Conservation (phyloP, 2,888 invertebrate genomes). For the Clostera curtula region DNA sequence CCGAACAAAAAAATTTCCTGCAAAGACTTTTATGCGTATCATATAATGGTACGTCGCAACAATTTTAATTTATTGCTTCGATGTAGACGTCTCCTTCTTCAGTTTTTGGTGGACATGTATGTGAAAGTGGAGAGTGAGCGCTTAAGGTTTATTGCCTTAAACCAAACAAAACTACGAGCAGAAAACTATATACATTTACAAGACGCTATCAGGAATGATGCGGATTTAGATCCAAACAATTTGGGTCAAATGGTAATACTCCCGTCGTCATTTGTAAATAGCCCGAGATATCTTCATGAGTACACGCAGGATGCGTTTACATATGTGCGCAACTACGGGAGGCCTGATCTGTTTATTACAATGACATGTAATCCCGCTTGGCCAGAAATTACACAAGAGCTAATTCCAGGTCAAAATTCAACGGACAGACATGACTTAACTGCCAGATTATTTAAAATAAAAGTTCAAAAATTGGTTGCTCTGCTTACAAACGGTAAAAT, state of each 20-base stretch:
- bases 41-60: constrained; percentile 20
- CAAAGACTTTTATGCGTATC: constrained; percentile 25
- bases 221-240: constrained; percentile 4
- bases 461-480: constrained; percentile 20
- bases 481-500: constrained; percentile 17
- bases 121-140: constrained; percentile 12
- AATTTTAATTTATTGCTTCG: constrained; percentile 12
- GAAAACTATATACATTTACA: constrained; percentile 11
- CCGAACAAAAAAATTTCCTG: constrained; percentile 15
- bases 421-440: constrained; percentile 26
- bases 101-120: constrained; percentile 17
- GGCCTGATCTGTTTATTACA: constrained; percentile 22
- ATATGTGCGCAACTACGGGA: constrained; percentile 31
- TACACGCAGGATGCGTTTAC: constrained; percentile 27
- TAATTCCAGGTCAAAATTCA: constrained; percentile 16
- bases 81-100: constrained; percentile 7
- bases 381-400: constrained; percentile 19
- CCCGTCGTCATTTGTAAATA: constrained; percentile 20
- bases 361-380: constrained; percentile 17
- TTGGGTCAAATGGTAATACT: constrained; percentile 9
- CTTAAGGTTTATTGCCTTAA: constrained; percentile 3
- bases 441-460: constrained; percentile 21
- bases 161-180: constrained; percentile 7
- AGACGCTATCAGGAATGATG: constrained; percentile 9
- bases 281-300: constrained; percentile 23